Base-by-base conservation (phyloP, 2,888 invertebrate species). In the Cheilosia vulpina region DNA sequence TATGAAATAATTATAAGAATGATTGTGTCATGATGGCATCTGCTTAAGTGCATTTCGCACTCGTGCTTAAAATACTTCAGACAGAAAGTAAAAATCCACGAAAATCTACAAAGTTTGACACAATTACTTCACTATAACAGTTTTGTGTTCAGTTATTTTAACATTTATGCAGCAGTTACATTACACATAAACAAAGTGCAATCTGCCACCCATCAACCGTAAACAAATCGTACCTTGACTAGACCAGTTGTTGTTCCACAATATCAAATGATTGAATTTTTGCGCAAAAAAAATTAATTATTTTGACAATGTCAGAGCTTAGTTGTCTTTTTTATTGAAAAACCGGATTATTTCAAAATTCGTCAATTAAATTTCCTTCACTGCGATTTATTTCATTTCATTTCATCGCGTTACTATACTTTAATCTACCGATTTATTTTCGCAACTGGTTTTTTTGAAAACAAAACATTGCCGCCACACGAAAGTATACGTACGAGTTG, bases 191-290 rank as follows among this genome's bases (percentile, higher is more conserved):
- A 41, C 6, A 13, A 31, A 72, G 31, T 65, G 58, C 71, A 79
- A 71, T 27, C 38, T 19, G 7, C n/a, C 45, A 66, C 21, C 55
- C 47, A 60, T 43, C 34, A 57, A 47, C 31, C 63, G 21, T 57
- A 69, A 63, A 63, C 57, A 80, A 69, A 47, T 57, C 57, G 45
- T 76, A 81, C 75, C 76, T 80, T 80, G 80, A 68, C 62, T 50
- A 52, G 73, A 53, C 34, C 34, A 62, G 21, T 34, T 21, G 11
- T 21, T 41, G 52, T 62, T 43, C 72, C 53, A 52, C 19, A 43
- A 53, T 24, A 11, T 68, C 24, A 55, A 63, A 72, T 13, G 43
- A 62, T 7, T 21, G 45, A 58, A 24, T 60, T 27, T 57, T 55
- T 55, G 45, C 24, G 5, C 63, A n/a, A 43, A 53, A 13, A 72